These are phyloP conservation scores for Decapterus maruadsi DNA, from an alignment of 2,797 vertebrate species.

Conservation along the genomic window DNA sequence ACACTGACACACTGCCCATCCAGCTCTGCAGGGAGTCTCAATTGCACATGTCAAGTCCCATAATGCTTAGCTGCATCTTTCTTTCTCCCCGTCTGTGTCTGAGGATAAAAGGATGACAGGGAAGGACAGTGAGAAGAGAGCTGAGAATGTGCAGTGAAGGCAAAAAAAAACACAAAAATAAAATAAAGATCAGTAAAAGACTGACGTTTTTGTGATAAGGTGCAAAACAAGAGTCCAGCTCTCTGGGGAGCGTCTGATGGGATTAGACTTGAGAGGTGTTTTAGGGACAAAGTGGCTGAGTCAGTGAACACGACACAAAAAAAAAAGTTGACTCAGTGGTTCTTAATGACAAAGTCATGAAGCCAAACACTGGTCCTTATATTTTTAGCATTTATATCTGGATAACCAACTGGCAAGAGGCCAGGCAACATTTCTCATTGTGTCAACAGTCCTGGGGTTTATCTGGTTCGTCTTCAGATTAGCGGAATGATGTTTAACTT, in stretches of 20 bases:
- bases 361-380: neutral
- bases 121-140: constrained; percentile 7
- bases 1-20: constrained; percentile 67
- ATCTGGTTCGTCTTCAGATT: no score
- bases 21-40: constrained; percentile 47
- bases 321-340: constrained; percentile 13
- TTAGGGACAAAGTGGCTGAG: constrained; percentile 41
- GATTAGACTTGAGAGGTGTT: constrained; percentile 32
- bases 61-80: constrained; percentile 49
- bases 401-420: neutral
- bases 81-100: neutral
- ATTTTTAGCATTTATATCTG: no score
- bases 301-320: constrained; percentile 17
- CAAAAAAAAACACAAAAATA: neutral
- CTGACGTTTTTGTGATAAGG: constrained; percentile 13
- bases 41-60: constrained; percentile 64
- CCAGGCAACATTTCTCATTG: neutral
- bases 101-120: constrained; percentile 35
- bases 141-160: constrained; percentile 15
- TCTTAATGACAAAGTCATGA: constrained; percentile 6
- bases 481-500: no score
- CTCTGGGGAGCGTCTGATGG: constrained; percentile 14
- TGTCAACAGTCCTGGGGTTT: no score
- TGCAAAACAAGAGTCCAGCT: constrained; percentile 13
- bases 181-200: neutral